Conservation (phyloP, 2,113 vertebrate species). For the Mormyrus iriodes region DNA sequence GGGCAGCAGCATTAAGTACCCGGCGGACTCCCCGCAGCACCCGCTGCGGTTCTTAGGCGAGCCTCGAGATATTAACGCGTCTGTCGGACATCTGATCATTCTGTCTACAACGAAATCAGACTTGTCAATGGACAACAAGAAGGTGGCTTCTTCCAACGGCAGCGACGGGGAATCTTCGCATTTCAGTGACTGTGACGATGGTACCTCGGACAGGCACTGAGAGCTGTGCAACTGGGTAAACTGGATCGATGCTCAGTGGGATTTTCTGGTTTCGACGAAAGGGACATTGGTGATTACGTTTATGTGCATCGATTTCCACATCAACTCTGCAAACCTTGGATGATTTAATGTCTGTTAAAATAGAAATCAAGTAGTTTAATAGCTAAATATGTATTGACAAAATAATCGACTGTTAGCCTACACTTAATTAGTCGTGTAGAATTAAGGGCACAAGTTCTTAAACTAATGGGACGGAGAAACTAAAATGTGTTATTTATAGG, state of each 20-base stretch:
- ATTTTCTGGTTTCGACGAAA: neutral
- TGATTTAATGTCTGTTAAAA: conserved; percentile 16
- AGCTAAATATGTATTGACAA: conserved; percentile 4
- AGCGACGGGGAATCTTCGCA: conserved; percentile 66
- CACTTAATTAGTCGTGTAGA: neutral
- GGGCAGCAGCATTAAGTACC: conserved; percentile 24
- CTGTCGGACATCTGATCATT: conserved; percentile 52
- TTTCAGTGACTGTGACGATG: conserved; percentile 62
- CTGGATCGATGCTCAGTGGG: neutral
- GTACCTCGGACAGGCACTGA: conserved; percentile 44
- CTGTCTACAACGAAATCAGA: conserved; percentile 46
- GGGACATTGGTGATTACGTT: neutral
- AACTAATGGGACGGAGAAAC: neutral
- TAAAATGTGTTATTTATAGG: neutral
- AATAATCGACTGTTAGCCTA: conserved; percentile 7
- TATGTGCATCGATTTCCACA: neutral
- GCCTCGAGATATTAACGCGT: conserved; percentile 28
- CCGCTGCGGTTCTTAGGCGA: conserved; percentile 27
- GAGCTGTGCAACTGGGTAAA: neutral
- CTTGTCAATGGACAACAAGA: conserved; percentile 36
- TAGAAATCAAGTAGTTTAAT: conserved; percentile 35
- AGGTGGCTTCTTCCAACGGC: conserved; percentile 42
- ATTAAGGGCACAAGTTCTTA: neutral
- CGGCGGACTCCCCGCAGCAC: conserved; percentile 20
- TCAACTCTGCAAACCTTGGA: conserved; percentile 1